Conservation (phyloP, 2,888 invertebrate species). For the Hedya salicella region DNA sequence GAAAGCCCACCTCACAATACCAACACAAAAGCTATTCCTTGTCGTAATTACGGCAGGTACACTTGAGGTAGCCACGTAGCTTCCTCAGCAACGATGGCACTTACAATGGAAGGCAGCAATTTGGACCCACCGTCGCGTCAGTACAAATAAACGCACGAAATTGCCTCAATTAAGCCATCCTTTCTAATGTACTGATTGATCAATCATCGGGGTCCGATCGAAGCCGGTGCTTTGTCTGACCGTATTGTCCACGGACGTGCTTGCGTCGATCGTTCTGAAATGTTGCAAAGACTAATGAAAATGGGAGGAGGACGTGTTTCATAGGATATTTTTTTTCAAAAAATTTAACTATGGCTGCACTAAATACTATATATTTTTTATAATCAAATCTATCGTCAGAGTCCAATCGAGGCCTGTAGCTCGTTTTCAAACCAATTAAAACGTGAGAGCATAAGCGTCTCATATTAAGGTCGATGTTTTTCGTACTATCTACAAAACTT, state of each 20-base stretch:
- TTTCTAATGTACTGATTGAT: constrained; percentile 82
- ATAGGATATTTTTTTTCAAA: too few relatives aligned
- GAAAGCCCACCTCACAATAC: constrained; percentile 2
- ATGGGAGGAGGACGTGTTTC: not conserved
- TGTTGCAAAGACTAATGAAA: constrained; percentile 50
- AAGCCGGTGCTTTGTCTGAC: constrained; percentile 73
- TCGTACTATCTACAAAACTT: too few relatives aligned
- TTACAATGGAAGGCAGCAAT: constrained; percentile 44
- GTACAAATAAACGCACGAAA: constrained; percentile 76
- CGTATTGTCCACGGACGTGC: constrained; percentile 73
- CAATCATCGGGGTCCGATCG: constrained; percentile 78
- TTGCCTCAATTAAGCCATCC: constrained; percentile 76
- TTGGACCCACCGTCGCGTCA: constrained; percentile 54
- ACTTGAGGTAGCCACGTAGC: constrained; percentile 43
- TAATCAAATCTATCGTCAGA: too few relatives aligned
- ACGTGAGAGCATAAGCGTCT: too few relatives aligned
- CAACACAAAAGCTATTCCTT: constrained; percentile 30
- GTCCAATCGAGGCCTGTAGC: too few relatives aligned
- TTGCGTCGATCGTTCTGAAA: constrained; percentile 58
- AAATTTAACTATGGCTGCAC: too few relatives aligned
- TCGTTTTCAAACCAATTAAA: too few relatives aligned
- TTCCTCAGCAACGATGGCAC: constrained; percentile 42
- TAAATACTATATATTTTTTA: too few relatives aligned
- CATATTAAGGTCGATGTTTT: too few relatives aligned
- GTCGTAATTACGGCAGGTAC: constrained; percentile 37